Percentiles rank a stretch among this genome's conserved stretches.
Conservation (phyloP, 2,888 invertebrate genomes). For the Heteropelma amictum region DNA sequence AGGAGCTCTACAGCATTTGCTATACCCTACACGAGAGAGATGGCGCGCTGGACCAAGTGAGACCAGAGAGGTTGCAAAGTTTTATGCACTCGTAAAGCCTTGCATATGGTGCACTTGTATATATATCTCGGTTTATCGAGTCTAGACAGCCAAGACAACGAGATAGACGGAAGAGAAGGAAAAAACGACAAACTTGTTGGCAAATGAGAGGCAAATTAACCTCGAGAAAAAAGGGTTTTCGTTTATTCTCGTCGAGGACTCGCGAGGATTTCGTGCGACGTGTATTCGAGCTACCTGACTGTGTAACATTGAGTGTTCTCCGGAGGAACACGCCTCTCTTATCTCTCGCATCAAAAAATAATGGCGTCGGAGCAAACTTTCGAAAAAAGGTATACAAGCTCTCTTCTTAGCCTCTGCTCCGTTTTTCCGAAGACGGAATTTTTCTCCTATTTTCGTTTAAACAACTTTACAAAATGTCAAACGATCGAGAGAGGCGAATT, state of each 20-base stretch:
- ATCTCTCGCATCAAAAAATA: neutral
- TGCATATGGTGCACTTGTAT: conserved; percentile 60
- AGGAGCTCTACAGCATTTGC: neutral
- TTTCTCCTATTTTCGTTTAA: too few species aligned
- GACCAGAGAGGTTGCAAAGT: conserved; percentile 48
- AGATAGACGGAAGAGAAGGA: conserved; percentile 26
- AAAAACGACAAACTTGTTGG: neutral
- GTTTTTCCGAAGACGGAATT: too few species aligned
- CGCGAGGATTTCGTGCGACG: neutral
- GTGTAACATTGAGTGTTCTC: neutral
- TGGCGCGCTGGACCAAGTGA: conserved; percentile 54
- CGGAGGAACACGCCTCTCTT: neutral
- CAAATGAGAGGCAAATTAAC: conserved; percentile 58
- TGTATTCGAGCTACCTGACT: conserved; percentile 17
- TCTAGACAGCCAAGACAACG: conserved; percentile 62
- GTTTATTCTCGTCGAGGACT: conserved; percentile 32
- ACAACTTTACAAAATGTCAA: too few species aligned
- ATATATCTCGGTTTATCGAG: conserved; percentile 61
- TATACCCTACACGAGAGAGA: conserved; percentile 29
- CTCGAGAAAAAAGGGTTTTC: conserved; percentile 30
- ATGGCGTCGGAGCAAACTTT: neutral
- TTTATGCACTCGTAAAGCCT: conserved; percentile 61
- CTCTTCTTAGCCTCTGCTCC: too few species aligned
- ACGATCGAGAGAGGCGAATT: too few species aligned
- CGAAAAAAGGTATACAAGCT: too few species aligned